Conservation (phyloP, 2,888 invertebrate species). For the Drosophila mayaguana region DNA sequence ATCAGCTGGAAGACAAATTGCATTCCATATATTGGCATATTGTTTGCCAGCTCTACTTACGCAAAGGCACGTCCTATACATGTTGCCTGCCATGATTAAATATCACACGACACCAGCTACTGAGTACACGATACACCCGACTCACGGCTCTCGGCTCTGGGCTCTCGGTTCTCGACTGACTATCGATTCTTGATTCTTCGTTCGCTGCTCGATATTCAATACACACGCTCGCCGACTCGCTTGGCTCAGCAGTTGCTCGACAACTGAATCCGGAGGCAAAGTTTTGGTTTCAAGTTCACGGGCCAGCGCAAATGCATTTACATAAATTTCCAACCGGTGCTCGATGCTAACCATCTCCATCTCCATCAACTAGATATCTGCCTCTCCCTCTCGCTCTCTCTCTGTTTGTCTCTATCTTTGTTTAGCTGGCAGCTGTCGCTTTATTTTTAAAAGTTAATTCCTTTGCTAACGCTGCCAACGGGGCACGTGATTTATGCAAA, state of each 20-base stretch:
- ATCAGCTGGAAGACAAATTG: slow-evolving; percentile 64
- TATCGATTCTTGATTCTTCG: slow-evolving; percentile 1
- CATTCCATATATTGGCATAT: slow-evolving; percentile 37
- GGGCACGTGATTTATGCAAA: slow-evolving; percentile 76
- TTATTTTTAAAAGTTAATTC: slow-evolving; percentile 52
- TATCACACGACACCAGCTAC: slow-evolving; percentile 8
- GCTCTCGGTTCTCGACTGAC: neutral
- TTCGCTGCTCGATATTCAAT: slow-evolving; percentile 9
- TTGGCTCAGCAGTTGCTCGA: slow-evolving; percentile 53
- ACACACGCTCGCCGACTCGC: slow-evolving; percentile 42
- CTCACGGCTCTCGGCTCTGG: neutral
- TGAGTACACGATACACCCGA: slow-evolving; percentile 11
- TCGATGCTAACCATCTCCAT: slow-evolving; percentile 38
- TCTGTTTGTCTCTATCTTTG: slow-evolving; percentile 10
- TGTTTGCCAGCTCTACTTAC: slow-evolving; percentile 44
- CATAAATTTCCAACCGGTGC: slow-evolving; percentile 71
- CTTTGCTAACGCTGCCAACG: slow-evolving; percentile 34
- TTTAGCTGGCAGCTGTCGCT: slow-evolving; percentile 31
- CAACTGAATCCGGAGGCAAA: slow-evolving; percentile 51
- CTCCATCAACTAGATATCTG: slow-evolving; percentile 17
- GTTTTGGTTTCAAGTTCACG: slow-evolving; percentile 70
- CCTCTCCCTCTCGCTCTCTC: slow-evolving; percentile 3
- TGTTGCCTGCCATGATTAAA: slow-evolving; percentile 29
- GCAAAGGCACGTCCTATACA: slow-evolving; percentile 58
- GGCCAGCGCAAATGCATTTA: slow-evolving; percentile 65